Evolutionary conservation across 2,113 vertebrate species (phyloP).

Genomic region (Enhydra lutris): DNA sequence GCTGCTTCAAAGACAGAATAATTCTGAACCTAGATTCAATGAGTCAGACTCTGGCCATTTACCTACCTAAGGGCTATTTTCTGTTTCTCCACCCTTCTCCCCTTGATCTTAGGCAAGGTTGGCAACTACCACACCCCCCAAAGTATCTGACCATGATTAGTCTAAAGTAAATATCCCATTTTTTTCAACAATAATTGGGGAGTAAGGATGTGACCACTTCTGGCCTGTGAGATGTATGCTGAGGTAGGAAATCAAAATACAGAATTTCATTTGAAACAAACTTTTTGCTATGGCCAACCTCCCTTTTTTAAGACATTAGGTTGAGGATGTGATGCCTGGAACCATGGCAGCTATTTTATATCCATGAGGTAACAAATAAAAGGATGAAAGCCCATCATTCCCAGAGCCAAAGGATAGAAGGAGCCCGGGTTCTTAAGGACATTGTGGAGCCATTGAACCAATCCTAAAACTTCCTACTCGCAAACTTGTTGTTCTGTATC

Average conservation of each 20-base stretch:
- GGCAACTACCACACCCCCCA: not conserved
- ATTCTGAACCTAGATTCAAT: not conserved
- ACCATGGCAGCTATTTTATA: not conserved
- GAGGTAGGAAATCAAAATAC: not conserved
- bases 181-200: not conserved
- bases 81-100: not conserved
- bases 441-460: not conserved
- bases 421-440: not conserved
- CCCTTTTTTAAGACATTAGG: not conserved
- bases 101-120: not conserved
- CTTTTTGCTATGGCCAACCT: not conserved
- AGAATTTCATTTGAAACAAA: not conserved
- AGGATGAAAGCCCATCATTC: not conserved
- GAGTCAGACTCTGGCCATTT: not conserved
- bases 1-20: not conserved
- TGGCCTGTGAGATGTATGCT: not conserved
- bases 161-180: not conserved
- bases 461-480: not conserved
- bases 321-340: not conserved
- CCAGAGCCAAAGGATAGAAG: not conserved
- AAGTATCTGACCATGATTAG: not conserved
- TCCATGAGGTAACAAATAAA: not conserved
- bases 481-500: not conserved
- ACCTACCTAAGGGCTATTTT: not conserved
- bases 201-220: not conserved